Percentiles rank a stretch among this genome's conserved stretches.
phyloP scores from a whole-genome alignment of 2,888 invertebrate species.

The Drosophila helvetica region DNA sequence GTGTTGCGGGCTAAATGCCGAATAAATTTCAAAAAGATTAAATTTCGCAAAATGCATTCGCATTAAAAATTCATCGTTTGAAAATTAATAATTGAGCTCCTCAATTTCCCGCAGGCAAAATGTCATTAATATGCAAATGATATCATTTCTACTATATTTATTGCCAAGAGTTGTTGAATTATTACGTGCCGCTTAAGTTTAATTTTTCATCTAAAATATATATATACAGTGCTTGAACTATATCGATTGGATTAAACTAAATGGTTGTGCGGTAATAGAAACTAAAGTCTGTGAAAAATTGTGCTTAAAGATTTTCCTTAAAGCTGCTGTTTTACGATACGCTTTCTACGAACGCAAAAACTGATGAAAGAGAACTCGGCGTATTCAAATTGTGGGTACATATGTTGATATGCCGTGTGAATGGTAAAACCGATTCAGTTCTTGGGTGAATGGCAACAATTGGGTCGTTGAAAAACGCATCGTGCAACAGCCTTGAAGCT shows the following conservation, averaged over 20 bases:
- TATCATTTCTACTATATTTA: conserved; percentile 29
- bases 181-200: conserved; percentile 31
- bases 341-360: too few relatives aligned
- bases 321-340: background rate
- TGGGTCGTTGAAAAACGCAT: background rate
- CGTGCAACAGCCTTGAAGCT: background rate
- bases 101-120: conserved; percentile 4
- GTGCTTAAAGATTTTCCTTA: background rate
- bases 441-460: background rate
- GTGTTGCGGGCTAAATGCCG: conserved; percentile 29
- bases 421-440: background rate
- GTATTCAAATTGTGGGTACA: background rate
- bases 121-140: conserved; percentile 36
- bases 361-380: background rate
- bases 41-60: conserved; percentile 6
- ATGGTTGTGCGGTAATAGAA: conserved; percentile 1
- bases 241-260: conserved; percentile 12
- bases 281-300: conserved; percentile 3
- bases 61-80: background rate
- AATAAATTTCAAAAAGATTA: conserved; percentile 52
- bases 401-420: too few relatives aligned
- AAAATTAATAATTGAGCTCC: conserved; percentile 32
- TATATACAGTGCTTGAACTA: conserved; percentile 43
- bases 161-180: conserved; percentile 47
- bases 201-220: conserved; percentile 38